Percentiles rank a stretch among this genome's conserved stretches.
Evolutionary conservation across 2,113 vertebrate genomes (phyloP).

Genomic region (Chloropsis hardwickii): DNA sequence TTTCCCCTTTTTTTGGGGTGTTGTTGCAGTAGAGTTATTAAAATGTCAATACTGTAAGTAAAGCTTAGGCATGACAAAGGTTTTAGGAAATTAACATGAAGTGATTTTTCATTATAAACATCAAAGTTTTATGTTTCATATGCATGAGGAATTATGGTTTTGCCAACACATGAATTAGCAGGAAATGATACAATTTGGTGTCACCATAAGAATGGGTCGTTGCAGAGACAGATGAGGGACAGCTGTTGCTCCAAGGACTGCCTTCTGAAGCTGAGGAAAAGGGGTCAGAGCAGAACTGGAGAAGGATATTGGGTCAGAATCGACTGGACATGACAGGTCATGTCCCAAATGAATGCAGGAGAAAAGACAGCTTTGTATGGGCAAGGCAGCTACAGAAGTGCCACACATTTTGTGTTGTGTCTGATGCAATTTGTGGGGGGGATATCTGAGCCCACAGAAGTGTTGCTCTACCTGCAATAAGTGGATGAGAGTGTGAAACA

Average conservation of each 20-base stretch:
- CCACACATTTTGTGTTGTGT: neutral
- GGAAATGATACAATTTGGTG: neutral
- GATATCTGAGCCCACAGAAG: neutral
- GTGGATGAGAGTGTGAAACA: neutral
- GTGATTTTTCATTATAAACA: neutral
- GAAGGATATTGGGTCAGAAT: neutral
- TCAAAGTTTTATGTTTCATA: neutral
- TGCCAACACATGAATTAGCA: neutral
- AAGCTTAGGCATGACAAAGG: neutral
- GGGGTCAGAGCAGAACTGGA: neutral
- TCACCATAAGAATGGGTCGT: neutral
- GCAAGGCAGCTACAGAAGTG: neutral
- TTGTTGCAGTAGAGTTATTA: neutral
- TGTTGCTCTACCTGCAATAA: neutral
- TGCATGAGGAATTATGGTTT: neutral
- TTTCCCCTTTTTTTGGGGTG: rapidly evolving
- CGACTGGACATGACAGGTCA: neutral
- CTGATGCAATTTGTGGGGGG: neutral
- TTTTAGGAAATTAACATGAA: neutral
- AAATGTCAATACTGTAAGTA: neutral
- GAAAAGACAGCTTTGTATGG: neutral
- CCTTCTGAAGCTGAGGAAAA: neutral
- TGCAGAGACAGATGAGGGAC: neutral
- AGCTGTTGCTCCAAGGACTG: neutral
- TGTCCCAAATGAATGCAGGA: neutral